phyloP scores from a whole-genome alignment of 2,888 invertebrate species.

The Watsonalla binaria region DNA sequence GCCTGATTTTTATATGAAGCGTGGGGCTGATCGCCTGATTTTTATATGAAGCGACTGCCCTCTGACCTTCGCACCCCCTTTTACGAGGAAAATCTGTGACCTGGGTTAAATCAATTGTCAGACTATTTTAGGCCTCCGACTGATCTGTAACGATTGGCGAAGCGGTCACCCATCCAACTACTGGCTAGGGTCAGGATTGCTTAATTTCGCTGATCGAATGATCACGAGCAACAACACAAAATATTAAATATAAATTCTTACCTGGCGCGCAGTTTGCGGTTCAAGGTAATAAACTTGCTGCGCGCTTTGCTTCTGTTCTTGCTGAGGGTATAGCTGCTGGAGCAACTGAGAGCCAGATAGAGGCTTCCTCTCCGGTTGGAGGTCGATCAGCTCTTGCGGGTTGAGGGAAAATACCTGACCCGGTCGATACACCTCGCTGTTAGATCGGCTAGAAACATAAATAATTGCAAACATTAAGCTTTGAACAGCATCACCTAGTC shows the following conservation, averaged over 20 bases:
- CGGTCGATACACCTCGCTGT: slow-evolving; percentile 58
- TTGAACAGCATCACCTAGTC: no score
- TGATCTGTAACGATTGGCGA: no score
- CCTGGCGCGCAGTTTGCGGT: slow-evolving; percentile 59
- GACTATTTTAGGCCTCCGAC: no score
- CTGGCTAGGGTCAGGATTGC: no score
- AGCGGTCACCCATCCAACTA: no score
- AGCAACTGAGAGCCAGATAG: slow-evolving; percentile 46
- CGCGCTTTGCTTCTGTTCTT: slow-evolving; percentile 56
- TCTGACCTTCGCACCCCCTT: no score
- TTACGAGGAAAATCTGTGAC: no score
- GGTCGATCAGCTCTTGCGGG: slow-evolving; percentile 58
- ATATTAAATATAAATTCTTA: slow-evolving; percentile 10
- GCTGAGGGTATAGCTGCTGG: slow-evolving; percentile 61
- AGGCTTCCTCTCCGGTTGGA: slow-evolving; percentile 66
- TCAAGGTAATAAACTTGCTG: slow-evolving; percentile 65
- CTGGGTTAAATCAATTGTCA: no score
- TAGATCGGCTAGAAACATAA: slow-evolving; percentile 34
- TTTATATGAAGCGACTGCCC: no score
- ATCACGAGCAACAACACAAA: slow-evolving; percentile 1
- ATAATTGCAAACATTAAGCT: slow-evolving; percentile 1
- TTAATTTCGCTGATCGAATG: no score
- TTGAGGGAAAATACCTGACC: slow-evolving; percentile 70
- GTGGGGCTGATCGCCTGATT: no score
- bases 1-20: no score